phyloP scores from a whole-genome alignment of 2,113 vertebrate species.

The Chrysochloris asiatica region DNA sequence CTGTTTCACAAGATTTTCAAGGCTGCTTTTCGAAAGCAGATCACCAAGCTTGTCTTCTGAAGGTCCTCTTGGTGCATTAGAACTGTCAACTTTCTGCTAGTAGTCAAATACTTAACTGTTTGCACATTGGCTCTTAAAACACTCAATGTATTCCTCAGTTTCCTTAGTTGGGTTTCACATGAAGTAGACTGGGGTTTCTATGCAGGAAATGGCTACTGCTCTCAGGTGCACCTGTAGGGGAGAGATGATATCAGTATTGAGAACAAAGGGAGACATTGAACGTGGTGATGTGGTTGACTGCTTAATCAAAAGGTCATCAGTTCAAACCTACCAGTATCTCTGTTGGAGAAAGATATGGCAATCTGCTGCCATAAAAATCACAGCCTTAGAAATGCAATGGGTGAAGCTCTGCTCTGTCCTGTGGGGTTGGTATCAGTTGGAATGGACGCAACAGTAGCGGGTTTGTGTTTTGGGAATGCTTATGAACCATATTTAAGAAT shows the following conservation, averaged over 20 bases:
- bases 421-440: background rate
- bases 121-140: background rate
- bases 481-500: background rate
- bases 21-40: background rate
- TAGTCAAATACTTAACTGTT: background rate
- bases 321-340: background rate
- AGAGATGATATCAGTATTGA: background rate
- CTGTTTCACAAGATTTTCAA: background rate
- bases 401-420: too few relatives aligned
- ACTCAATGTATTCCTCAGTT: background rate
- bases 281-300: too few relatives aligned
- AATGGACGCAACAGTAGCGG: background rate
- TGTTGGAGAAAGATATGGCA: too few relatives aligned
- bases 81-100: background rate
- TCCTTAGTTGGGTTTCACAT: background rate
- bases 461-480: background rate
- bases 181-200: background rate
- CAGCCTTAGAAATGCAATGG: background rate
- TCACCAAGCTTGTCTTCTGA: background rate
- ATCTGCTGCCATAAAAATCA: too few relatives aligned
- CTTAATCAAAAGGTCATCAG: background rate
- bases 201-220: background rate
- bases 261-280: background rate
- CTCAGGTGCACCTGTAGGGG: background rate
- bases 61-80: background rate